Evolutionary conservation across 2,888 invertebrate genomes (phyloP), one percentile per base, ranked within the genome.

Genomic region (Chloroclystis v-ata): DNA sequence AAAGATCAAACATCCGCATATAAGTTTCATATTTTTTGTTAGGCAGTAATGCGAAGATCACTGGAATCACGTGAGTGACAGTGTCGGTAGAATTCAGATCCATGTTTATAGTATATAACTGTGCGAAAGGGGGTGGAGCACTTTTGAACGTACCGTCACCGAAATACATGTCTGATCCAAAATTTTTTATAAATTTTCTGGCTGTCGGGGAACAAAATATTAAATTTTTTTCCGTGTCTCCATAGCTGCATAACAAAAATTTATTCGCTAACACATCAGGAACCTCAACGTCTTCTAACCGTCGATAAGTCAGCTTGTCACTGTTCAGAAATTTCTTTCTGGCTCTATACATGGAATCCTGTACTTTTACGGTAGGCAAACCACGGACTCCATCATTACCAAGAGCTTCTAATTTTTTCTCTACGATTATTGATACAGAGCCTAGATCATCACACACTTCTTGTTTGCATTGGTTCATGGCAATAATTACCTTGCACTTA

Each of bases 11-110:
- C 30, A 41, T n/a, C 11, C 41, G 29, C 10, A 29, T 30, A 29
- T 41, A 41, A 28, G 41, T 41, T 10, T 29, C 16, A 12, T 30
- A 30, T 16, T 20, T 29, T 30, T 41, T 41, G 20, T 29, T 41
- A 28, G 41, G 41, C 29, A 41, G 41, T 30, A 41, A 41, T 8
- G 28, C 41, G 20, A 29, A 41, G 16, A 41, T 41, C 11, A 41
- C 41, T 14, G 30, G 30, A n/a, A 41, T 30, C 16, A 41, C 13
- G 30, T 41, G 30, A 20, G 20, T 20, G 20, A 20, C 20, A 20
- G 20, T 20, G 20, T 16, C 16, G 39, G 28, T 39, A 28, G 39
- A 39, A 28, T 39, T 39, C 13, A 39, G 16, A 39, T 39, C 39
- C 28, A 39, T 39, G 28, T 39, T 28, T 28, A 39, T 39, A 20